These are phyloP conservation scores for Geophilus truncorum DNA, from an alignment of 2,888 invertebrate species.

Conservation along the genomic window DNA sequence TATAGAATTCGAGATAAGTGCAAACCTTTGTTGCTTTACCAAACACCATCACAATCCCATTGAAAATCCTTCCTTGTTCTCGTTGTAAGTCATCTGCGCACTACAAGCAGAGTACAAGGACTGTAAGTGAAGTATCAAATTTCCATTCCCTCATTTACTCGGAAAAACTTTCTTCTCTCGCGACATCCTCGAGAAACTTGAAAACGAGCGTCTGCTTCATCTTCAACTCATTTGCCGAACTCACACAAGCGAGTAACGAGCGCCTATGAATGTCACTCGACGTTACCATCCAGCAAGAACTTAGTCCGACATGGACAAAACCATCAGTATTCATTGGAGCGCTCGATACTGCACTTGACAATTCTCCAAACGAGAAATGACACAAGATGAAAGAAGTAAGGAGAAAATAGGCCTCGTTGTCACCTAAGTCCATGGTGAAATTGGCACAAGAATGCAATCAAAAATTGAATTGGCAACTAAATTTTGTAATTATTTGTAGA, in stretches of 20 bases:
- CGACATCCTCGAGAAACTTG: background rate
- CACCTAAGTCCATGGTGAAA: background rate
- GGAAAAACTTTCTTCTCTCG: background rate
- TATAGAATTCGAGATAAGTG: too few species aligned
- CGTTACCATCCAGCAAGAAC: background rate
- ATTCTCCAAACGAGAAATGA: background rate
- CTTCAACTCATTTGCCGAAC: background rate
- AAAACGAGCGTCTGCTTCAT: background rate
- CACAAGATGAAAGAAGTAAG: background rate
- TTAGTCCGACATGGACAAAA: background rate
- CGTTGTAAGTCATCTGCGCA: too few species aligned
- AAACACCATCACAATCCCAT: too few species aligned
- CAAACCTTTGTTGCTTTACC: too few species aligned
- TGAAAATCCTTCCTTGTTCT: too few species aligned
- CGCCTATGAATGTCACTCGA: background rate
- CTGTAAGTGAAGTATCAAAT: too few species aligned
- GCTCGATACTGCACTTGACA: background rate
- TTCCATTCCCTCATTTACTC: too few species aligned
- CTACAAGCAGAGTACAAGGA: too few species aligned
- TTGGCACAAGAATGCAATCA: background rate
- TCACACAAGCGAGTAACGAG: background rate
- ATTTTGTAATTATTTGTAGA: too few species aligned
- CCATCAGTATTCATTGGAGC: background rate
- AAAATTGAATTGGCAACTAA: too few species aligned
- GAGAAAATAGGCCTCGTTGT: background rate